A percentile compares a stretch with the other conserved stretches of the same genome.
phyloP scores from a whole-genome alignment of 2,888 invertebrate genomes.

The Drosophila atroscutellata region DNA sequence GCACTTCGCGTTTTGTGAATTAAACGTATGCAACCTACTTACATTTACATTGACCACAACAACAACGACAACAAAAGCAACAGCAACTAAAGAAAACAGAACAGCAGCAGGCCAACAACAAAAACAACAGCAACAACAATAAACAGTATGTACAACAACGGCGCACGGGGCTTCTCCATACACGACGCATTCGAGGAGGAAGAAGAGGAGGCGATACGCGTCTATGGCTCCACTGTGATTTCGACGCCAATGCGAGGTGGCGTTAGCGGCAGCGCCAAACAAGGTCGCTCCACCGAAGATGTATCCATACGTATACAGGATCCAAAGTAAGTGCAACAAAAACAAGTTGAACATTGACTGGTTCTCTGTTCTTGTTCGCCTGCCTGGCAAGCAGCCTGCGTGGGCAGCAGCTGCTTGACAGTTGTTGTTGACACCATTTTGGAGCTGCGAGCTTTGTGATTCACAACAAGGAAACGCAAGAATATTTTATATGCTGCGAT shows the following conservation, averaged over 20 bases:
- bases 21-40: conserved; percentile 47
- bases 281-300: conserved; percentile 86
- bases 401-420: conserved; percentile 50
- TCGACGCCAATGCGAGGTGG: conserved; percentile 88
- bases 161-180: conserved; percentile 88
- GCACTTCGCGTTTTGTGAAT: conserved; percentile 30
- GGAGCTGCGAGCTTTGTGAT: conserved; percentile 12
- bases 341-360: conserved; percentile 40
- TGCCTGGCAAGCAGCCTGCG: conserved; percentile 22
- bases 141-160: conserved; percentile 74
- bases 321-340: conserved; percentile 82
- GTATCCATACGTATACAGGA: conserved; percentile 86
- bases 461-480: conserved; percentile 31
- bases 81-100: conserved; percentile 52
- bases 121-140: conserved; percentile 37
- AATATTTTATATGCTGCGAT: background rate
- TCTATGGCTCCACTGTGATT: conserved; percentile 91
- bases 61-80: conserved; percentile 39
- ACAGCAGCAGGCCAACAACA: conserved; percentile 25
- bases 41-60: conserved; percentile 39
- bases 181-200: conserved; percentile 95
- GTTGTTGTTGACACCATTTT: conserved; percentile 69
- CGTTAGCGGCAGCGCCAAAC: conserved; percentile 77
- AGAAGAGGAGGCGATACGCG: conserved; percentile 92
- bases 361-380: conserved; percentile 32